Evolutionary conservation across 2,888 invertebrate genomes (phyloP), one percentile per base, ranked within the genome.

Genomic region (Perizoma flavofasciatum): DNA sequence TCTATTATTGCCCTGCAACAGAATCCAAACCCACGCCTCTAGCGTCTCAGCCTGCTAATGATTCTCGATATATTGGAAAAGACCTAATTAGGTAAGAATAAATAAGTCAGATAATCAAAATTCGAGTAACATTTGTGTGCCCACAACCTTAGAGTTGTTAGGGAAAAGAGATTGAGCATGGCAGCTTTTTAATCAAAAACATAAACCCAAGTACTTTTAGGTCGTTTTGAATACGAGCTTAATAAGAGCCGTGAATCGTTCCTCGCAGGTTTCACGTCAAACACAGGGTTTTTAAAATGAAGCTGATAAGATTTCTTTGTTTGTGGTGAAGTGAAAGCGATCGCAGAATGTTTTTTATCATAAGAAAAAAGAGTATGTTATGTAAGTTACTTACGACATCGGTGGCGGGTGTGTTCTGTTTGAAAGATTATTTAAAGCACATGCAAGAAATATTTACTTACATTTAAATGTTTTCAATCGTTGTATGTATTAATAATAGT

Each of bases 131-230:
- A 10, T 6, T 7, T 6, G 34, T 44, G 48, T 37, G 51, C 22
- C 43, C 34, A 43, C 43, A 5, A 5, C 63, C 59, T 59, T 46
- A 65, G 39, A 49, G 46, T n/a, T 9, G 45, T 50, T 55, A 6
- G 39, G 49, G 40, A 55, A 62, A 37, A 55, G 63, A 70, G 66
- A 73, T 68, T 69, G 67, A 55, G 45, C 61, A 67, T 71, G 68
- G 67, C 74, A 69, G 73, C 61, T 70, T 78, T 78, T 78, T 77
- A 78, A 78, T 79, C 73, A 75, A 74, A 77, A 76, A 69, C 68
- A 70, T 70, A 71, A 74, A 71, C 68, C 65, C 41, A 56, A 64
- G 69, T 68, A 70, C 66, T 70, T 71, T 37, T 61, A 63, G 68
- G 59, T 62, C 52, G 73, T 72, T 71, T 58, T 60, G 69, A 70